Percentiles rank a stretch among this genome's conserved stretches.
These are phyloP conservation scores for Catonia carolina DNA, from an alignment of 2,888 invertebrate genomes.

Conservation along the genomic window DNA sequence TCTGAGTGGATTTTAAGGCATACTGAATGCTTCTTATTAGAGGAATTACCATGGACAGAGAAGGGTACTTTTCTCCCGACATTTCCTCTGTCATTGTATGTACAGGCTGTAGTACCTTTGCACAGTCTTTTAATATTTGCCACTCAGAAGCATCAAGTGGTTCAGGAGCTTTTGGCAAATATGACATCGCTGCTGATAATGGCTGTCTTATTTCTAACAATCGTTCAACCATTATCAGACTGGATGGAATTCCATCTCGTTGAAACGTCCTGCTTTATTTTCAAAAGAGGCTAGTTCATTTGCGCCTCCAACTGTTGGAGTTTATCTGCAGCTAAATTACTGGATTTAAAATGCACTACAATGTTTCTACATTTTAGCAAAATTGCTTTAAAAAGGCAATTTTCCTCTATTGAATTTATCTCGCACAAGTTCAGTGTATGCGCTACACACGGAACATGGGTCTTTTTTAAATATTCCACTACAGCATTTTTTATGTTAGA, in stretches of 20 bases:
- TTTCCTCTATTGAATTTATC: too few species aligned
- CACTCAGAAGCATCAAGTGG: constrained; percentile 4
- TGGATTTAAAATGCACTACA: constrained; percentile 11
- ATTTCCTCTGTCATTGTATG: constrained; percentile 17
- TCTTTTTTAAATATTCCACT: too few species aligned
- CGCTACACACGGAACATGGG: too few species aligned
- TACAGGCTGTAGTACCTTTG: constrained; percentile 6
- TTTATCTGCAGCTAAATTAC: constrained; percentile 12
- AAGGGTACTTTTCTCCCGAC: constrained; percentile 7
- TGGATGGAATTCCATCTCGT: constrained; percentile 18
- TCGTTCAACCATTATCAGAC: constrained; percentile 7
- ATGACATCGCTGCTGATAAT: constrained; percentile 11
- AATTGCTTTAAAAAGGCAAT: too few species aligned
- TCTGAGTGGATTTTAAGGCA: too few species aligned
- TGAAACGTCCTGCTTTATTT: constrained; percentile 6
- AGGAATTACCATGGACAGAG: constrained; percentile 11
- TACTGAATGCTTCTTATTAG: too few species aligned
- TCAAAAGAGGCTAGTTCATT: constrained; percentile 7
- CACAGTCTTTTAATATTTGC: constrained; percentile 2
- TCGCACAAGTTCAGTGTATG: too few species aligned
- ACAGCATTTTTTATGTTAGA: too few species aligned
- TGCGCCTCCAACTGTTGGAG: constrained; percentile 1
- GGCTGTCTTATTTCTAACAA: constrained; percentile 11
- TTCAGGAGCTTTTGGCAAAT: constrained; percentile 15
- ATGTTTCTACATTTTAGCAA: too few species aligned